These are phyloP conservation scores for Gonioctena quinquepunctata DNA, from an alignment of 1,140 invertebrate genomes.

Conservation along the genomic window DNA sequence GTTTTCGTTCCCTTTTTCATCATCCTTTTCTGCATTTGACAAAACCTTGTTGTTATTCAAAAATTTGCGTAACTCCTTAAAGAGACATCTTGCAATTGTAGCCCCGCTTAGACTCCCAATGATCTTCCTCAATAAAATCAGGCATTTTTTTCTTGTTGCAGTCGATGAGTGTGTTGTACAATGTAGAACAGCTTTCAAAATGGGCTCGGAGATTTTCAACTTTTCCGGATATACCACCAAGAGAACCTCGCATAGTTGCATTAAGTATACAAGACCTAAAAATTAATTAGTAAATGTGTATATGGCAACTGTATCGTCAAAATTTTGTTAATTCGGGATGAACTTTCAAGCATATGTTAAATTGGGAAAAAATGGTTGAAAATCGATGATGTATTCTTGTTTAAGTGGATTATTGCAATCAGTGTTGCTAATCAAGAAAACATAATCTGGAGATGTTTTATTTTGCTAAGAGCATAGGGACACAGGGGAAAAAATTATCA, in stretches of 20 bases:
- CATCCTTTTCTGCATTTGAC: constrained; percentile 18
- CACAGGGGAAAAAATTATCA: no score
- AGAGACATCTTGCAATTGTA: constrained; percentile 59
- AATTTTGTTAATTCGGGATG: no score
- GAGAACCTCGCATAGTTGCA: constrained; percentile 68
- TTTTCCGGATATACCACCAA: constrained; percentile 65
- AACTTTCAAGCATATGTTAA: no score
- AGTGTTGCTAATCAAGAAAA: no score
- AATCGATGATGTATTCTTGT: no score
- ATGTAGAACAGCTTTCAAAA: constrained; percentile 67
- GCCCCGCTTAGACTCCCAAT: constrained; percentile 48
- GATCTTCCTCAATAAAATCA: constrained; percentile 49
- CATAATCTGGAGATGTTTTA: no score
- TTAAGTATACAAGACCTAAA: constrained; percentile 62
- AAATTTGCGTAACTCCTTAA: constrained; percentile 65
- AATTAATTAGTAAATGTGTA: background rate
- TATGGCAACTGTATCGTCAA: no score
- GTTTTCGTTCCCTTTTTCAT: constrained; percentile 26
- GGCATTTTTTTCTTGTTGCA: constrained; percentile 52
- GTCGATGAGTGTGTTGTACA: constrained; percentile 61
- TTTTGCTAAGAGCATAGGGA: no score
- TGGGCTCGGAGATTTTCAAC: constrained; percentile 61
- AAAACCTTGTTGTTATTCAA: constrained; percentile 62
- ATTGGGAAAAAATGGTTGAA: no score
- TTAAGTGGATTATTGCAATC: no score